Conservation (phyloP, 2,113 vertebrate genomes). For the Prietella phreatophila region DNA sequence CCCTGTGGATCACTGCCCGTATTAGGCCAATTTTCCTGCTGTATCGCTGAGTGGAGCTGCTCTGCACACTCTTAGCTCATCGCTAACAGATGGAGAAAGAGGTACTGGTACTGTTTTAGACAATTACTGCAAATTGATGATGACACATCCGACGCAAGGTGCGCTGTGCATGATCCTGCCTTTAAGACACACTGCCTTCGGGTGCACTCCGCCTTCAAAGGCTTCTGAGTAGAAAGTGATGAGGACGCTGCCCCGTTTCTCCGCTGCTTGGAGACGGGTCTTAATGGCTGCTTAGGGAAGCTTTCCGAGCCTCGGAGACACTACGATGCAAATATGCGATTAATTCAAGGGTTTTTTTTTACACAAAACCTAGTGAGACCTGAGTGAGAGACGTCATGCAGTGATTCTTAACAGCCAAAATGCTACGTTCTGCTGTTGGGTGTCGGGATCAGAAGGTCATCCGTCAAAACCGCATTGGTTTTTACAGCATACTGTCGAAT, state of each 20-base stretch:
- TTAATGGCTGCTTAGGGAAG: conserved; percentile 16
- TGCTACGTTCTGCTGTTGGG: neutral
- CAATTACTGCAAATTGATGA: conserved; percentile 39
- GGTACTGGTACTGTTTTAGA: conserved; percentile 29
- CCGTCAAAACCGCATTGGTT: neutral
- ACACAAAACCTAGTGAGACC: too few relatives aligned
- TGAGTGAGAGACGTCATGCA: neutral
- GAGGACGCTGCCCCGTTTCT: conserved; percentile 22
- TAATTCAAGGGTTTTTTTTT: conserved; percentile 1
- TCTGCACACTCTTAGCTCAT: conserved; percentile 20
- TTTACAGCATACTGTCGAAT: too few relatives aligned
- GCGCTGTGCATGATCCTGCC: conserved; percentile 15
- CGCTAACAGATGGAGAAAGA: conserved; percentile 32
- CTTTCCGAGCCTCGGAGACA: conserved; percentile 18
- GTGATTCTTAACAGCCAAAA: neutral
- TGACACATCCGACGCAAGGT: conserved; percentile 42
- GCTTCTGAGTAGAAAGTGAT: conserved; percentile 45
- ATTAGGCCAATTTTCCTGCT: neutral
- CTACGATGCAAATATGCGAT: conserved; percentile 7
- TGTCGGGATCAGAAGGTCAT: neutral
- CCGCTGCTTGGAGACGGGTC: conserved; percentile 2
- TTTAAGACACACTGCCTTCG: conserved; percentile 31
- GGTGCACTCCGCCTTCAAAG: conserved; percentile 40
- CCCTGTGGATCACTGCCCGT: neutral
- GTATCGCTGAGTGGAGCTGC: conserved; percentile 2